Evolutionary conservation across 2,888 invertebrate species (phyloP), one percentile per base, ranked within the genome.

Genomic region (Apantesis nais): DNA sequence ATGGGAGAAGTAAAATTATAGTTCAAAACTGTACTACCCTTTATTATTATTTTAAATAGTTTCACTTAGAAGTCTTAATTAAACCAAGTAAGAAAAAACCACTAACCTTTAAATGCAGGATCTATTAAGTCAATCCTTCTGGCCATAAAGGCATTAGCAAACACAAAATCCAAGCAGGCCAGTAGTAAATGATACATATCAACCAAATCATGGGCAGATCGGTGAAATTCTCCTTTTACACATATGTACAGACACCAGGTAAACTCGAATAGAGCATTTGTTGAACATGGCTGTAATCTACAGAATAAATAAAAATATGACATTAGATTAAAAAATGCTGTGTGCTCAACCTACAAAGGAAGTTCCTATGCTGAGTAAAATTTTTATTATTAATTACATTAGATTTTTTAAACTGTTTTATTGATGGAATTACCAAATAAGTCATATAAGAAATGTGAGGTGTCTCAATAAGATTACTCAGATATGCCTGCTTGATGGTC

Each of bases 171-270:
- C 79, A 99, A 96, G 89, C 98, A 98, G 72, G 98, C 98, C 71
- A 99, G 95, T 66, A 99, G 93, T 65, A 99, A 95, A 92, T 99
- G 99, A 88, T 98, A 99, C 77, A 98, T 99, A 88, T 98, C 98
- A 2, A 99, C 98, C 71, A 99, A 95, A 91, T 99, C 99, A 88
- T 99, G 98, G 65, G 98, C 97, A 39, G 98, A 97, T 68, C 97
- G 97, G 61, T 97, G 97, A 86, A 98, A 97, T 86, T 98, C 97
- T 66, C 98, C 98, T 94, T 98, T 98, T 22, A 98, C 97, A 89
- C 98, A 97, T 52, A 99, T 96, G 92, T 98, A 99, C 72, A 99
- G 93, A 67, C 98, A 98, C 99, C 99, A 99, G 81, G 98, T 97
- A 87, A 99, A 98, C 87, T 98, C 98, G 91, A 98, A 99, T 8